Conservation (phyloP, 2,113 vertebrate species). For the Platysternon megacephalum region DNA sequence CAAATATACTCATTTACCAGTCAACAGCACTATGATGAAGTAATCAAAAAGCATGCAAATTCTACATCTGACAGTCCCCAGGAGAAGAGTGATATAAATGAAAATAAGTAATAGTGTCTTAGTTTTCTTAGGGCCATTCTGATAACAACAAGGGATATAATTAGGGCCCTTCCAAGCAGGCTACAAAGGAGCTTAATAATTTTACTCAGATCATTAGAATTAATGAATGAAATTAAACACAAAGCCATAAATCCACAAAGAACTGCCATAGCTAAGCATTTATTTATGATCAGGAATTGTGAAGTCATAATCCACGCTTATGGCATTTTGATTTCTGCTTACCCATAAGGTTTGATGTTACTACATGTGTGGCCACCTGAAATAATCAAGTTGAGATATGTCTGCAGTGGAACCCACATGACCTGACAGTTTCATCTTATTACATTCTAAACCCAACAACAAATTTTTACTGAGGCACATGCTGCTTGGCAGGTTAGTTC, state of each 20-base stretch:
- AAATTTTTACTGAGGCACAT: not conserved
- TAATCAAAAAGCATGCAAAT: conserved; percentile 58
- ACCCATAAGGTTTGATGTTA: not conserved
- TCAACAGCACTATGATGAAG: conserved; percentile 43
- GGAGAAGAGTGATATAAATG: conserved; percentile 33
- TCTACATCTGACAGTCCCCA: conserved; percentile 42
- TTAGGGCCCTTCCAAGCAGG: conserved; percentile 75
- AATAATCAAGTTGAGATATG: not conserved
- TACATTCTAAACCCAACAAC: not conserved
- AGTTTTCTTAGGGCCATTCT: conserved; percentile 53
- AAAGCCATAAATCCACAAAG: conserved; percentile 67
- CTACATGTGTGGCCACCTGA: not conserved
- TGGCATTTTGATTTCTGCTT: not conserved
- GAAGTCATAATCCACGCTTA: not conserved
- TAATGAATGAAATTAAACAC: conserved; percentile 76
- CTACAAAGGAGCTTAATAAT: conserved; percentile 76
- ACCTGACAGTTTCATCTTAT: not conserved
- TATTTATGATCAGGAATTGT: conserved; percentile 39
- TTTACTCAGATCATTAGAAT: conserved; percentile 73
- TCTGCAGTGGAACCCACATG: not conserved
- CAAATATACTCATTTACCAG: not conserved
- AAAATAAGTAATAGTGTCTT: conserved; percentile 16
- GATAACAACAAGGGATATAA: conserved; percentile 72
- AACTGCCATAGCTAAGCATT: conserved; percentile 16
- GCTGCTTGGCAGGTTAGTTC: not conserved